phyloP scores from a whole-genome alignment of 2,797 vertebrate species.

The Otus scops region DNA sequence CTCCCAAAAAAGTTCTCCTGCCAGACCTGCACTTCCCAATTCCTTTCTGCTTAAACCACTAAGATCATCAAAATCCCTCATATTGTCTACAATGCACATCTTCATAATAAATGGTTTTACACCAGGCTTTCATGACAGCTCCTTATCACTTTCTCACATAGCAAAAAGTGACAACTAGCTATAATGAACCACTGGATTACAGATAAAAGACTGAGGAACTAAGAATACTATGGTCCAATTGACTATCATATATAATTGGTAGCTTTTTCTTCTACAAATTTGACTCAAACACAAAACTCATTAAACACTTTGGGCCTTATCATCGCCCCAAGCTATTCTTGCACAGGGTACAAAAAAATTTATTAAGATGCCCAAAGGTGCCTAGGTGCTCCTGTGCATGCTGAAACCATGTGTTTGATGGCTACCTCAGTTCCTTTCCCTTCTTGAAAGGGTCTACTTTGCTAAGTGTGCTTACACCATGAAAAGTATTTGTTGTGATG shows the following conservation, averaged over 20 bases:
- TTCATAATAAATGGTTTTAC: constrained; percentile 11
- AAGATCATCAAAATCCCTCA: background rate
- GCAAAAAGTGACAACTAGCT: background rate
- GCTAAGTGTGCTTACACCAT: background rate
- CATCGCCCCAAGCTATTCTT: background rate
- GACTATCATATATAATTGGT: background rate
- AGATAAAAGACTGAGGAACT: background rate
- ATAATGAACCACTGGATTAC: background rate
- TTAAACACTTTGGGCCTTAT: background rate
- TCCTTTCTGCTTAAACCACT: background rate
- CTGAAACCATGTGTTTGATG: background rate
- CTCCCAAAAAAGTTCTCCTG: background rate
- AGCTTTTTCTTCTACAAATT: background rate
- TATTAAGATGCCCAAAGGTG: background rate
- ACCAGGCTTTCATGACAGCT: background rate
- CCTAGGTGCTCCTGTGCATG: background rate
- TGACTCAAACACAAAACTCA: background rate
- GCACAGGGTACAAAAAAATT: background rate
- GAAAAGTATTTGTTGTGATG: background rate
- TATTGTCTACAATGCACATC: background rate
- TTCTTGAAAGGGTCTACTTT: background rate
- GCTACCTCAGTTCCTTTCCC: background rate
- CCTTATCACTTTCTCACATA: background rate
- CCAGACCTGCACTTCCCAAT: background rate
- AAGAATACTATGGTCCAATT: background rate